phyloP scores from a whole-genome alignment of 2,888 invertebrate genomes.

The Allophyes oxyacanthae region DNA sequence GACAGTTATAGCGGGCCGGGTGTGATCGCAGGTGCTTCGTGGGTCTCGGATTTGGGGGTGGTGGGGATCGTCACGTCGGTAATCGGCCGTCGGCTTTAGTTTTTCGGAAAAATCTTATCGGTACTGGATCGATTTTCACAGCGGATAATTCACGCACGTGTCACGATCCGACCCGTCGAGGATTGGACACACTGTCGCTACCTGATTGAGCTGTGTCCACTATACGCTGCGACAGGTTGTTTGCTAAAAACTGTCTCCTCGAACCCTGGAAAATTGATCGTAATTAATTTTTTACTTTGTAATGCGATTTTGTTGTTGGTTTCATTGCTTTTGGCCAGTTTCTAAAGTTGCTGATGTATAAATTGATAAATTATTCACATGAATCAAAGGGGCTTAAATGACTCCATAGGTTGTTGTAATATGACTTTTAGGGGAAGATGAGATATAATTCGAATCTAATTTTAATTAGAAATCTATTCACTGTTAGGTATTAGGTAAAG shows the following conservation, averaged over 20 bases:
- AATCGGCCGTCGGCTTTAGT: conserved; percentile 82
- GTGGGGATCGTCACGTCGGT: conserved; percentile 74
- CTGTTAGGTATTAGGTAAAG: conserved; percentile 21
- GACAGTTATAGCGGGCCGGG: conserved; percentile 78
- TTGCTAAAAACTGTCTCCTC: conserved; percentile 59
- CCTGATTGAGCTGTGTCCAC: conserved; percentile 66
- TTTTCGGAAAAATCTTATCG: conserved; percentile 79
- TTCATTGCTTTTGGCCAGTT: conserved; percentile 25
- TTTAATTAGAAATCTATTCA: conserved; percentile 7
- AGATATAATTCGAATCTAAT: conserved; percentile 10
- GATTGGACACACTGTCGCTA: conserved; percentile 75
- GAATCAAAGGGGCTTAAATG: conserved; percentile 10
- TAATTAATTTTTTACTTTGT: conserved; percentile 43
- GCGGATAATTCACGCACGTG: conserved; percentile 87
- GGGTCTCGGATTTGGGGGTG: conserved; percentile 79
- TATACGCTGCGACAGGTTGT: conserved; percentile 64
- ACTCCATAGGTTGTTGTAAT: conserved; percentile 10
- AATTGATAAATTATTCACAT: conserved; percentile 3
- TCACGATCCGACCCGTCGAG: conserved; percentile 64
- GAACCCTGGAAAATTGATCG: conserved; percentile 26
- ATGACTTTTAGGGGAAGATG: conserved; percentile 3
- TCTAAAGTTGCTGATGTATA: neutral
- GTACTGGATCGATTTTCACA: conserved; percentile 85
- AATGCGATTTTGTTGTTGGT: conserved; percentile 10
- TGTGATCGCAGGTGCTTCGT: conserved; percentile 82